phyloP scores from a whole-genome alignment of 2,113 vertebrate genomes.

The Notiomystis cincta region DNA sequence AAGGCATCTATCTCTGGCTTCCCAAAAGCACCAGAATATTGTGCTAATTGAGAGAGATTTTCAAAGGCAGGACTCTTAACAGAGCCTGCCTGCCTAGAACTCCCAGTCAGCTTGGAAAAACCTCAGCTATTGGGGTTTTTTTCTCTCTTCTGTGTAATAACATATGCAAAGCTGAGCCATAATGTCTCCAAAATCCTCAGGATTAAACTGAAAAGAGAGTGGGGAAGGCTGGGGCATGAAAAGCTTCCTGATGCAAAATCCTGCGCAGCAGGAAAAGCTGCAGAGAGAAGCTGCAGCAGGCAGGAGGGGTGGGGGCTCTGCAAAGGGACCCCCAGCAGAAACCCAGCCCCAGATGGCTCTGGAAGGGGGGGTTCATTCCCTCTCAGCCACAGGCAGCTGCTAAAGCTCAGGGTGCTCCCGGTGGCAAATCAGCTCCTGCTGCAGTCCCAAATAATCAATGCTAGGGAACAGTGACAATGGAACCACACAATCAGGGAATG shows the following conservation, averaged over 20 bases:
- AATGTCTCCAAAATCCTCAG: slow-evolving; percentile 11
- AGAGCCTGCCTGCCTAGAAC: neutral
- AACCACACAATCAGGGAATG: rapidly evolving
- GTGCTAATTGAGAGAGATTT: neutral
- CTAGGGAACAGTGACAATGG: rapidly evolving
- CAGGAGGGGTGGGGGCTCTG: neutral
- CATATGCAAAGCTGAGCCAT: neutral
- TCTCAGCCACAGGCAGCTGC: neutral
- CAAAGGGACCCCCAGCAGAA: neutral
- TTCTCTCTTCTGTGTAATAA: neutral
- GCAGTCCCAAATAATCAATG: neutral
- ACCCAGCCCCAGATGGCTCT: neutral
- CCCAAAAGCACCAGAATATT: neutral
- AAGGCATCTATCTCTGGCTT: neutral
- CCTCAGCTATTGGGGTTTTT: neutral
- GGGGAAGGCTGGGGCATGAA: neutral
- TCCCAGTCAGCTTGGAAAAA: neutral
- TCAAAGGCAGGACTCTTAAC: neutral
- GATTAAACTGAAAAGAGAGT: neutral
- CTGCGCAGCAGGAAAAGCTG: neutral
- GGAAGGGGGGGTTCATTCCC: neutral
- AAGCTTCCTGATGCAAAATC: neutral
- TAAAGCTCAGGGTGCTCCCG: neutral
- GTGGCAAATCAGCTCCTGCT: neutral
- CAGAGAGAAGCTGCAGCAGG: neutral